Conservation (phyloP, 2,797 vertebrate genomes). For the Phylloscopus collybita region DNA sequence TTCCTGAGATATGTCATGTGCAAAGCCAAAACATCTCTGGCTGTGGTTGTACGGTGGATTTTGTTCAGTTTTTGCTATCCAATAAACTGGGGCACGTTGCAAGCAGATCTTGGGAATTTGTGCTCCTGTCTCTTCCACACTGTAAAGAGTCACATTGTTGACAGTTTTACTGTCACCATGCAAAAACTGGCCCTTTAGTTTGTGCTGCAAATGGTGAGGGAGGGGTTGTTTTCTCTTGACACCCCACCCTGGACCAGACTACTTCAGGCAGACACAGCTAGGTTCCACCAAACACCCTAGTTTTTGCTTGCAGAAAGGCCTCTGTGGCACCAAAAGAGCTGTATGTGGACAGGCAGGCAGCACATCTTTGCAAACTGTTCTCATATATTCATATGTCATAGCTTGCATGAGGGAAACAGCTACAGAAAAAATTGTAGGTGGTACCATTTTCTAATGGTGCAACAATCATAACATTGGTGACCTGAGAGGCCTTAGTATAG, state of each 20-base stretch:
- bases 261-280: not conserved
- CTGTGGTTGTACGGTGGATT: not conserved
- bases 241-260: not conserved
- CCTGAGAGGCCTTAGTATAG: not conserved
- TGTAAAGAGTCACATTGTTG: not conserved
- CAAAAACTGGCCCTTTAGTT: not conserved
- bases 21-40: not conserved
- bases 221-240: not conserved
- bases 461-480: accelerated
- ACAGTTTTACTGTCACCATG: not conserved
- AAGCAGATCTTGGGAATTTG: not conserved
- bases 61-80: not conserved
- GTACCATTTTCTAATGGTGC: not conserved
- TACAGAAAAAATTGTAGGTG: not conserved
- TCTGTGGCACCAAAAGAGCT: not conserved
- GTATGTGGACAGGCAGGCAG: not conserved
- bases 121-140: not conserved
- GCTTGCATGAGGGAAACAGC: not conserved
- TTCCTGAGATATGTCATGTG: not conserved
- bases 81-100: accelerated
- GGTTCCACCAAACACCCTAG: not conserved
- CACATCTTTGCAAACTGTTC: not conserved
- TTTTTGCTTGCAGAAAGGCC: not conserved
- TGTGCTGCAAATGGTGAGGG: not conserved
- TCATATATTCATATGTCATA: accelerated